Evolutionary conservation across 2,797 vertebrate genomes (phyloP).

Genomic region (Tangara arthus): DNA sequence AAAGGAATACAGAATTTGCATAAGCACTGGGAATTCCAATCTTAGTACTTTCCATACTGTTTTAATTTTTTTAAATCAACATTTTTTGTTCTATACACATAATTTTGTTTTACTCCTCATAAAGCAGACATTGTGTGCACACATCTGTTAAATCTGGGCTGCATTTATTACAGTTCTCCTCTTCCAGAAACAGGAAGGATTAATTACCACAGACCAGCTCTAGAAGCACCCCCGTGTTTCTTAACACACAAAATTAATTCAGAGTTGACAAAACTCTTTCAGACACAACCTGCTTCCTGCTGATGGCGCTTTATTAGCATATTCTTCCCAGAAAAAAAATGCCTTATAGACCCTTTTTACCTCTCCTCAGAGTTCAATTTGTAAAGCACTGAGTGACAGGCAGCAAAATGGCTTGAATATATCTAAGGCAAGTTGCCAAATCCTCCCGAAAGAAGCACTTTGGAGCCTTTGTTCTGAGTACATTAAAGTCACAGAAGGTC

Average conservation of each 20-base stretch:
- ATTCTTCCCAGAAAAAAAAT: constrained; percentile 84
- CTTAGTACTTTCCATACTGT: constrained; percentile 68
- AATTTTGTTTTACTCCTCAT: constrained; percentile 76
- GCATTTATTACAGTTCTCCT: constrained; percentile 77
- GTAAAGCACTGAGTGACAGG: constrained; percentile 83
- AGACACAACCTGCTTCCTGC: constrained; percentile 85
- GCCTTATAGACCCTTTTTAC: constrained; percentile 79
- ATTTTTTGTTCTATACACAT: constrained; percentile 75
- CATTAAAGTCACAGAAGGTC: constrained; percentile 86
- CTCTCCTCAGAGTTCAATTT: constrained; percentile 83
- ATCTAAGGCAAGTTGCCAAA: constrained; percentile 81
- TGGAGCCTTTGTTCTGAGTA: constrained; percentile 82
- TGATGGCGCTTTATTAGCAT: constrained; percentile 85
- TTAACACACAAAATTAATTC: constrained; percentile 87
- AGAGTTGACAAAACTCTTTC: constrained; percentile 88
- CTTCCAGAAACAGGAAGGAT: constrained; percentile 84
- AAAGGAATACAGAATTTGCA: constrained; percentile 73
- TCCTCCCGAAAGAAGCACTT: constrained; percentile 79
- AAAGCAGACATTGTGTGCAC: constrained; percentile 79
- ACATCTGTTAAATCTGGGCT: constrained; percentile 81
- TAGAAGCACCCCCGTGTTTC: constrained; percentile 79
- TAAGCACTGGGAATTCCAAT: constrained; percentile 75
- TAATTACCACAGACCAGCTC: constrained; percentile 79
- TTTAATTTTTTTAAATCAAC: constrained; percentile 76
- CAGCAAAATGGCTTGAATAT: constrained; percentile 85